These are phyloP conservation scores for Takifugu rubripes DNA, from an alignment of 2,797 vertebrate species.

Conservation along the genomic window DNA sequence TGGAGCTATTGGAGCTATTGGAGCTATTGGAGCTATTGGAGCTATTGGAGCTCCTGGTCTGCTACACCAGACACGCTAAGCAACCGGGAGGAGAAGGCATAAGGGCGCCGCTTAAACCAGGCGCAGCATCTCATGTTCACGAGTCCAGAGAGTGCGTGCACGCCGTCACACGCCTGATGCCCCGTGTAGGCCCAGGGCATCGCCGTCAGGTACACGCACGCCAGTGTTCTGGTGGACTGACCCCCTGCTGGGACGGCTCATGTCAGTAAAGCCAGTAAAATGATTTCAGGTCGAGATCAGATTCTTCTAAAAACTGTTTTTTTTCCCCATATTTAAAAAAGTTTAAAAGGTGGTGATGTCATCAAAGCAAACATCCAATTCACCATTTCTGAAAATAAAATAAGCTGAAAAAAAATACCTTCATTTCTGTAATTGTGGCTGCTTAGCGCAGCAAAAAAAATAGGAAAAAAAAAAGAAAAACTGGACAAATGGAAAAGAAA, in stretches of 20 bases:
- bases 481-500: background rate
- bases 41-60: constrained; percentile 58
- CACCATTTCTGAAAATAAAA: background rate
- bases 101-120: background rate
- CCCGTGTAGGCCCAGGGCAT: constrained; percentile 36
- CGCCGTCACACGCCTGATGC: constrained; percentile 39
- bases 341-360: no score
- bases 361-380: no score
- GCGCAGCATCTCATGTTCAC: background rate
- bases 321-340: constrained; percentile 1
- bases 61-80: constrained; percentile 18
- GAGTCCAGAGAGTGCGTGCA: constrained; percentile 7
- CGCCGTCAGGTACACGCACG: constrained; percentile 33
- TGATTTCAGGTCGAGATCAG: constrained; percentile 18
- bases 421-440: background rate
- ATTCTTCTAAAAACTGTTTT: constrained; percentile 7
- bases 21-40: no score
- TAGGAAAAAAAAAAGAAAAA: no score
- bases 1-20: constrained; percentile 47
- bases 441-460: constrained; percentile 8
- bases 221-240: constrained; percentile 18
- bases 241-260: constrained; percentile 13
- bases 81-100: background rate
- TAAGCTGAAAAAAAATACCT: background rate
- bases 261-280: constrained; percentile 1